phyloP scores from a whole-genome alignment of 2,888 invertebrate genomes.

The Liodrosophila aerea region DNA sequence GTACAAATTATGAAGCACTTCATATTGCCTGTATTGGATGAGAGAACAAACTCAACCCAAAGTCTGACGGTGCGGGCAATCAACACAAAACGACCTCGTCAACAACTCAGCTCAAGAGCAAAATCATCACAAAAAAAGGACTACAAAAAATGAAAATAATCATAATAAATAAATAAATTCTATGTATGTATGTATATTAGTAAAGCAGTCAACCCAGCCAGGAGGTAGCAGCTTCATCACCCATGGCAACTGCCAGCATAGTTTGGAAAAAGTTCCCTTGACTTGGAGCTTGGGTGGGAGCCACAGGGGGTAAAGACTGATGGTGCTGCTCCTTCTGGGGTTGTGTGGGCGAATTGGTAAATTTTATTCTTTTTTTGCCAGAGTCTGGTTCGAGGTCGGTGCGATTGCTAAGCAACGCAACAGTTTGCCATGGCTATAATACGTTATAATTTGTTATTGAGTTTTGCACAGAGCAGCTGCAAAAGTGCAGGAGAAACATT shows the following conservation, averaged over 20 bases:
- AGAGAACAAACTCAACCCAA: constrained; percentile 61
- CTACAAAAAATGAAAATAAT: constrained; percentile 15
- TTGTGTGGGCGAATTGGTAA: constrained; percentile 50
- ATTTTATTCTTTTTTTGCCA: constrained; percentile 43
- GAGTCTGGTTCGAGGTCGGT: constrained; percentile 15
- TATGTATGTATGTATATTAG: constrained; percentile 4
- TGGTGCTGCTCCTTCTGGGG: constrained; percentile 20
- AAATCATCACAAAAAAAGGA: constrained; percentile 61
- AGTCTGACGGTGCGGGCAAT: constrained; percentile 60
- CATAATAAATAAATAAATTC: constrained; percentile 11
- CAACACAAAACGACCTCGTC: constrained; percentile 77
- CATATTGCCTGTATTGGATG: constrained; percentile 56
- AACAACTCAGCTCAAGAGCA: constrained; percentile 69
- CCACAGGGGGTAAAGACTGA: constrained; percentile 3
- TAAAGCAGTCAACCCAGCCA: constrained; percentile 30
- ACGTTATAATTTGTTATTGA: constrained; percentile 81
- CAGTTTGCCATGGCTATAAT: constrained; percentile 82
- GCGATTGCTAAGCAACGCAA: constrained; percentile 80
- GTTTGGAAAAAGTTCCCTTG: constrained; percentile 56
- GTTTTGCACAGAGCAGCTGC: constrained; percentile 77
- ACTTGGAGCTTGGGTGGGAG: constrained; percentile 6
- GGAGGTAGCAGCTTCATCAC: constrained; percentile 62
- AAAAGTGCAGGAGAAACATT: constrained; percentile 63
- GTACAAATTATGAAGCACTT: constrained; percentile 76
- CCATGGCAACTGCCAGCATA: constrained; percentile 72